phyloP scores from a whole-genome alignment of 2,113 vertebrate species.

The Helogale parvula region DNA sequence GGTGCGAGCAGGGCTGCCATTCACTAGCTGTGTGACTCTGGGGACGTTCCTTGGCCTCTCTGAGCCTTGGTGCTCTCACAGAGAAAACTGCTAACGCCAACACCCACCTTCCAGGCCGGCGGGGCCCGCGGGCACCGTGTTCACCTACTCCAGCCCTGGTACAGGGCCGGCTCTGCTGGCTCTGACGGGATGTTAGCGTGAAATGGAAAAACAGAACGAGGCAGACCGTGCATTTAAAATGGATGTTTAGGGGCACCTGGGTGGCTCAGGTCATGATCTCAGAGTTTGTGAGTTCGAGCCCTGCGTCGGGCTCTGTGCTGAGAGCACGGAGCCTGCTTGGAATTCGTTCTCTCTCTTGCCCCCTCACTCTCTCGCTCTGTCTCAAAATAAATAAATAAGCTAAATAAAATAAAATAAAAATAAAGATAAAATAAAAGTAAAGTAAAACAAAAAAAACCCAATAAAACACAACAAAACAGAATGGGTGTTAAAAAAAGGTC shows the following conservation, averaged over 20 bases:
- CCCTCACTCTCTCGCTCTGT: background rate
- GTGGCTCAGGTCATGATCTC: background rate
- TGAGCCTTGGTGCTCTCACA: background rate
- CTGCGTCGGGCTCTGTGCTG: background rate
- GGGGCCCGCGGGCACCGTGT: accelerated
- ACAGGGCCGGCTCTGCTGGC: accelerated
- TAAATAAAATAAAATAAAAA: background rate
- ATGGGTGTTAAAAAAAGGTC: background rate
- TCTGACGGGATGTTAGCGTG: background rate
- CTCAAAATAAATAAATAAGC: background rate
- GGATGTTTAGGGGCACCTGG: background rate
- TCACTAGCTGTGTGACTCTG: background rate
- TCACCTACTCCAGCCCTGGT: accelerated
- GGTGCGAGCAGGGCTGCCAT: background rate
- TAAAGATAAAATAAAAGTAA: too few relatives aligned
- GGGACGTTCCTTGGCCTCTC: background rate
- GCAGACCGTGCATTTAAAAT: background rate
- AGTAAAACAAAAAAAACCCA: too few relatives aligned
- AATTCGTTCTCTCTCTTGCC: background rate
- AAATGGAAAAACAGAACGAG: accelerated
- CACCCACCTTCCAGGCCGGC: accelerated
- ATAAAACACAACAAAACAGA: background rate
- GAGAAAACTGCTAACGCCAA: accelerated
- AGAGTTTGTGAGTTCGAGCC: background rate
- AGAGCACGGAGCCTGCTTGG: background rate